Base-by-base conservation (phyloP, 2,888 invertebrate species). In the Melikaiella ostensackeni region DNA sequence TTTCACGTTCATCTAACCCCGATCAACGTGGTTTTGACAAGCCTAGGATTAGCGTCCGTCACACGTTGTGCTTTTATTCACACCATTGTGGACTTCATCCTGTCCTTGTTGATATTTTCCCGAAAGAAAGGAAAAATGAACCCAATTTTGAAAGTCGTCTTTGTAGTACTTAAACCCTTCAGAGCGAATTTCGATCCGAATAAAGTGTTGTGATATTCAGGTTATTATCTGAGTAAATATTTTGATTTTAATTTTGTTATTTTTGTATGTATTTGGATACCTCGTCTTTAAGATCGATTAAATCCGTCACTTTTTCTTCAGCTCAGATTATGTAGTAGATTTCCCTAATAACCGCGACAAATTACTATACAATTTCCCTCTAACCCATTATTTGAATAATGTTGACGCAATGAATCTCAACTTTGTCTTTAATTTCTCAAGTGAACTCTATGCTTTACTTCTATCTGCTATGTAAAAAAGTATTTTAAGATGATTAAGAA, bases 1-100 rank as follows among this genome's bases (percentile, higher is more conserved):
- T 59, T 76, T 82, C 75, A 82, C 86, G 86, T 85, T 87, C 84
- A 82, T 75, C 85, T 84, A 84, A 84, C 84, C 81, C 79, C 80
- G 83, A 83, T 80, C 80, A 83, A 82, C 85, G 86, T 82, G 86
- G 86, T 88, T 90, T 86, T 88, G 89, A 90, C 89, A 88, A 87
- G 84, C 86, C 84, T 84, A 82, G 87, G 89, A 90, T 90, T 88
- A 89, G 84, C 83, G 82, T 82, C 79, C 76, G 77, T 78, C 79
- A 64, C 80, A 75, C 57, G 73, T 16, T 64, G 33, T 35, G 74
- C 77, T 64, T 57, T 4, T 19, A 63, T 57, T 74, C 70, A 75
- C 73, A 73, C n/a, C 33, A 30, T 70, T 70, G 19, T 46, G 8
- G 8, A 70, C 50, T 70, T 16, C 16, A 27, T 59, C 59, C 21